A percentile compares a stretch with the other conserved stretches of the same genome.
These are phyloP conservation scores for Brachirus orientalis DNA, from an alignment of 2,113 vertebrate genomes.

Conservation along the genomic window DNA sequence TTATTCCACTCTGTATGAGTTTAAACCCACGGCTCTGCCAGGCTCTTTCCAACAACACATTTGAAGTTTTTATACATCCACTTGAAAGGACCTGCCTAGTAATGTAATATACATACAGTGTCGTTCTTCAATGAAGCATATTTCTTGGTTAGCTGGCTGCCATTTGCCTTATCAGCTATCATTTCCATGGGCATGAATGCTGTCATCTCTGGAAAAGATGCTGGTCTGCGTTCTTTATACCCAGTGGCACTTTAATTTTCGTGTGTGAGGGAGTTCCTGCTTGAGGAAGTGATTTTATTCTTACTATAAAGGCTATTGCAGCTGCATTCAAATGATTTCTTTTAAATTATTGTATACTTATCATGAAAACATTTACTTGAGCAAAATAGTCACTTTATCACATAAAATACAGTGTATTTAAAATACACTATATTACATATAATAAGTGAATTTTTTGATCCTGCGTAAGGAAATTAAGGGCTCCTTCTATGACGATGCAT, in stretches of 20 bases:
- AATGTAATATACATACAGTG: too few species aligned
- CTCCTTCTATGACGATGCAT: too few species aligned
- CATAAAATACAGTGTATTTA: too few species aligned
- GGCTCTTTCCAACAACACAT: slow-evolving; percentile 32
- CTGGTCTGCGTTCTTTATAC: slow-evolving; percentile 3
- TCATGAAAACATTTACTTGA: slow-evolving; percentile 46
- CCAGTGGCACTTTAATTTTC: slow-evolving; percentile 29
- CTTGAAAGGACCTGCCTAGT: too few species aligned
- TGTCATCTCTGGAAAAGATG: not conserved
- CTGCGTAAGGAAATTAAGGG: too few species aligned
- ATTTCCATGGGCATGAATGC: slow-evolving; percentile 1
- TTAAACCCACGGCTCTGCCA: slow-evolving; percentile 32
- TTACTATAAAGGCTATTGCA: too few species aligned
- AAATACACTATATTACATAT: slow-evolving; percentile 28
- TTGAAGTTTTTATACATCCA: too few species aligned
- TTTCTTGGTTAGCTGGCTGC: too few species aligned
- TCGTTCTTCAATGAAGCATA: not conserved
- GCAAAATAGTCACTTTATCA: slow-evolving; percentile 1
- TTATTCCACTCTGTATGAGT: slow-evolving; percentile 28
- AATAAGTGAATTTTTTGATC: too few species aligned
- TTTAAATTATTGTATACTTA: too few species aligned
- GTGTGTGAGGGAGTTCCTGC: slow-evolving; percentile 69
- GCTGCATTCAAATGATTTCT: too few species aligned
- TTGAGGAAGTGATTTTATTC: slow-evolving; percentile 62
- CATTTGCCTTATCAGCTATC: not conserved